These are phyloP conservation scores for Plutella xylostella DNA, from an alignment of 2,888 invertebrate genomes.

Conservation along the genomic window DNA sequence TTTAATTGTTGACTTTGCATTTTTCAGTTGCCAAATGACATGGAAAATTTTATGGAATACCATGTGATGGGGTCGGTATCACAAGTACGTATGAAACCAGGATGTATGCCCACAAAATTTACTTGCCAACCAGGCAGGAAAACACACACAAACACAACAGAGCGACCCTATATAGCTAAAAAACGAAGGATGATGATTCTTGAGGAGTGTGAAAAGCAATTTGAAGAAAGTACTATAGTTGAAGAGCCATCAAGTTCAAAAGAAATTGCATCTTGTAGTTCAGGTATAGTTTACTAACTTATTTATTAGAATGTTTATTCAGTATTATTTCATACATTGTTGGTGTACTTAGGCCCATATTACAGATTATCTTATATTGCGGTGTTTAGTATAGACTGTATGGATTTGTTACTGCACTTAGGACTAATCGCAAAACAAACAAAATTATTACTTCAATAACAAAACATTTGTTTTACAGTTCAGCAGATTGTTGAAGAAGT, in stretches of 20 bases:
- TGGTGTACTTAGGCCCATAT: too few species aligned
- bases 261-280: slow-evolving; percentile 9
- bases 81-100: slow-evolving; percentile 26
- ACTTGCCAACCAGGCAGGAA: slow-evolving; percentile 22
- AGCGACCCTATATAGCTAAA: slow-evolving; percentile 16
- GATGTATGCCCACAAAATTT: slow-evolving; percentile 25
- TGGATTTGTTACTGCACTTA: too few species aligned
- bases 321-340: slow-evolving; percentile 1
- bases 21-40: slow-evolving; percentile 27
- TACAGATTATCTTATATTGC: too few species aligned
- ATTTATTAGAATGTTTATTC: neutral
- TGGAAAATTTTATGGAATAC: slow-evolving; percentile 27
- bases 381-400: too few species aligned
- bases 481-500: too few species aligned
- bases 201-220: slow-evolving; percentile 14
- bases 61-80: slow-evolving; percentile 28
- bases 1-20: too few species aligned
- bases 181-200: slow-evolving; percentile 15
- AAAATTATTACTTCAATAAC: too few species aligned
- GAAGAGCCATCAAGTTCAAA: slow-evolving; percentile 2
- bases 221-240: slow-evolving; percentile 7
- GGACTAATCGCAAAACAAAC: too few species aligned
- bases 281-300: neutral
- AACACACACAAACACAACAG: slow-evolving; percentile 13
- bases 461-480: too few species aligned